Evolutionary conservation across 2,797 vertebrate genomes (phyloP).

Genomic region (Macropodus opercularis): DNA sequence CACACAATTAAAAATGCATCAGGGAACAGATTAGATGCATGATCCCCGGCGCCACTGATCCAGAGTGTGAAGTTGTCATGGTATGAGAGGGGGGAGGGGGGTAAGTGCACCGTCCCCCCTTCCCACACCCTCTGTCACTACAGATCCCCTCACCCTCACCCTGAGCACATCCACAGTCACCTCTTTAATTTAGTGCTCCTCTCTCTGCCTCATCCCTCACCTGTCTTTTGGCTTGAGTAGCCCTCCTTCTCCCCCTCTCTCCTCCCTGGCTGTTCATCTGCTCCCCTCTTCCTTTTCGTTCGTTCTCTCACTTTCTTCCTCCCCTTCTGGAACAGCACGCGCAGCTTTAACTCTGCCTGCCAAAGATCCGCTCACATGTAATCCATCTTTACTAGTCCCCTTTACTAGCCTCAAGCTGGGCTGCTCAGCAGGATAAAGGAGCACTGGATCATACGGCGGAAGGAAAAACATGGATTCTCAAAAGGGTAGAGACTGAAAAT

Average conservation of each 20-base stretch:
- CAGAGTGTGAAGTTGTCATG: conserved; percentile 83
- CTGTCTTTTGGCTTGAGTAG: conserved; percentile 84
- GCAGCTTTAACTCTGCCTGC: conserved; percentile 64
- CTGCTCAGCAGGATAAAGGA: conserved; percentile 41
- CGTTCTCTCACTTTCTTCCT: conserved; percentile 72
- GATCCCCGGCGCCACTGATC: conserved; percentile 76
- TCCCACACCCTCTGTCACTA: conserved; percentile 24
- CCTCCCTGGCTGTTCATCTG: conserved; percentile 10
- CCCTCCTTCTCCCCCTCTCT: conserved; percentile 86
- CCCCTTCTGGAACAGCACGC: conserved; percentile 53
- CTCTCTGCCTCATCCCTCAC: conserved; percentile 73
- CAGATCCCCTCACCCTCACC: conserved; percentile 45
- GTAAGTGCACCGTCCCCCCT: conserved; percentile 35
- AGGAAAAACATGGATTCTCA: not conserved
- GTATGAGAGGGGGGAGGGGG: conserved; percentile 46
- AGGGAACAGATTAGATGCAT: conserved; percentile 78
- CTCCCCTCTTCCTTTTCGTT: conserved; percentile 30
- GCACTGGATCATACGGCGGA: conserved; percentile 33
- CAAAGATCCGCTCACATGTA: conserved; percentile 80
- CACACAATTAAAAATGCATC: conserved; percentile 83
- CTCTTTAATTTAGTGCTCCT: conserved; percentile 50
- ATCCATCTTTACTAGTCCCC: conserved; percentile 80
- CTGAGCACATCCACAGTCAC: conserved; percentile 56
- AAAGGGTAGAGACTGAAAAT: not conserved
- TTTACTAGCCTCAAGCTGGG: conserved; percentile 13